Base-by-base conservation (phyloP, 2,888 invertebrate genomes). In the Pherbina coryleti region DNA sequence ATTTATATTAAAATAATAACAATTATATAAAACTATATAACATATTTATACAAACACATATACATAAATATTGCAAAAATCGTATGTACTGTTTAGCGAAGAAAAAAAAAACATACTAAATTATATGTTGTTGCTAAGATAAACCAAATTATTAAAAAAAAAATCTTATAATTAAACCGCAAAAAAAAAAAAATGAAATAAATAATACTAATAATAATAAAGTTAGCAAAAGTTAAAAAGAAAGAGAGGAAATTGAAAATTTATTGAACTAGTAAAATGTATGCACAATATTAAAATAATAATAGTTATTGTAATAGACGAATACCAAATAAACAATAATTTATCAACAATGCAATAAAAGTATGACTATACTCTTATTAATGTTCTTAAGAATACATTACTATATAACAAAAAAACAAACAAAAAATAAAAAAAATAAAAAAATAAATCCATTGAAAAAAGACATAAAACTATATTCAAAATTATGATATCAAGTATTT, bases 241-340 rank as follows among this genome's bases (percentile, higher is more conserved):
- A 73, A 79, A 75, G 57, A 14, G 1, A 72, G 31, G 4, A 34
- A 67, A 49, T 2, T 5, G 11, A 62, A 51, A 49, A 25, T 25
- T 44, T 37, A 72, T 62, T 85, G 83, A 84, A 84, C 84, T 85
- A 86, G 82, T 82, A 84, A 83, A 86, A 85, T 83, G 83, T 84
- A 85, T 86, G 87, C 86, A 86, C 86, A 86, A 85, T 84, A 86
- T 85, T 81, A 84, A 84, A 84, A 81, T 25, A 31, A 75, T 28
- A 67, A 76, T 25, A 37, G 69, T 64, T 72, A 71, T 5, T 69
- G 67, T 57, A 60, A 28, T 22, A 55, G 25, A 73, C 70, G 73
- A 66, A 66, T 34, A 76, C 44, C n/a, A 74, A 62, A 49, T n/a
- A 74, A 69, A 66, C 37, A 70, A 71, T 71, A 71, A 51, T 70